These are phyloP conservation scores for Pangasius djambal DNA, from an alignment of 2,797 vertebrate genomes.

Conservation along the genomic window DNA sequence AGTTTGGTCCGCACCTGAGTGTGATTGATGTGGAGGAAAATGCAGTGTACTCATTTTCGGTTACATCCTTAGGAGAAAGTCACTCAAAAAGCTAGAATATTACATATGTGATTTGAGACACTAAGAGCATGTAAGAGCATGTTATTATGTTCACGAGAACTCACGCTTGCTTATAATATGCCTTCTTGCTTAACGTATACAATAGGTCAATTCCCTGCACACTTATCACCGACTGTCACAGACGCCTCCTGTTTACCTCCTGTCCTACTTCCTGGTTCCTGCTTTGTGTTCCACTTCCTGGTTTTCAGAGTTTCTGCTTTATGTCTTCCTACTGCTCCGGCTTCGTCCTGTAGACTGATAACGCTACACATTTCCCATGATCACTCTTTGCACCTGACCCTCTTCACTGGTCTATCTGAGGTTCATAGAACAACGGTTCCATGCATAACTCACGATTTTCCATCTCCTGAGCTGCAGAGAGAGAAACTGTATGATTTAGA, in stretches of 20 bases:
- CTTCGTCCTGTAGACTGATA: background rate
- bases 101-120: background rate
- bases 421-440: background rate
- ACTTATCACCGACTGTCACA: slow-evolving; percentile 27
- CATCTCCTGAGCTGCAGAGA: background rate
- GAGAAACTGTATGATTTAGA: background rate
- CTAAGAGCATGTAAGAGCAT: background rate
- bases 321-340: slow-evolving; percentile 8
- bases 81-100: background rate
- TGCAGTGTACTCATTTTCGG: background rate
- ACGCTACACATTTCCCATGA: background rate
- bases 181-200: background rate
- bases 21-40: background rate
- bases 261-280: slow-evolving; percentile 34
- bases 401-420: background rate
- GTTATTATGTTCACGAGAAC: background rate
- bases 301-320: background rate
- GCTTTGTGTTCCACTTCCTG: slow-evolving; percentile 31
- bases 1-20: background rate
- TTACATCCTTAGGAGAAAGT: background rate
- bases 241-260: slow-evolving; percentile 34
- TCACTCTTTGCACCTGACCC: slow-evolving; percentile 5
- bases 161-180: background rate
- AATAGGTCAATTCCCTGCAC: background rate
- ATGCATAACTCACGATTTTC: background rate